Conservation (phyloP, 2,888 invertebrate species). For the Acronicta psi region DNA sequence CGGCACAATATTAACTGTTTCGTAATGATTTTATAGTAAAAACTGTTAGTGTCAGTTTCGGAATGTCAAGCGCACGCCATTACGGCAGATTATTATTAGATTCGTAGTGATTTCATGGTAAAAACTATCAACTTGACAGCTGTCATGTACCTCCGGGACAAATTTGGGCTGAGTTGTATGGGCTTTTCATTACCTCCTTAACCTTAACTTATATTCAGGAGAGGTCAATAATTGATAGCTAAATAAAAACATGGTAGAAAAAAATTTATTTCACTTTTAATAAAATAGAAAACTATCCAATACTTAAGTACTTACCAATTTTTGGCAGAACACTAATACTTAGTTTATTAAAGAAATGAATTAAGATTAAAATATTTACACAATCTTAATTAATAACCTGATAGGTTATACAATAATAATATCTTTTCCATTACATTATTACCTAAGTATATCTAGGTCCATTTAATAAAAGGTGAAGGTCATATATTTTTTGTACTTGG, state of each 20-base stretch:
- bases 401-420: constrained; percentile 1
- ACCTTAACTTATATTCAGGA: too few relatives aligned
- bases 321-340: constrained; percentile 31
- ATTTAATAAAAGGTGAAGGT: constrained; percentile 6
- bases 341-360: constrained; percentile 43
- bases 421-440: background rate
- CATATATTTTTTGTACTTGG: constrained; percentile 14
- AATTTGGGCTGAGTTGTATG: too few relatives aligned
- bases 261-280: constrained; percentile 28
- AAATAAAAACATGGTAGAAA: constrained; percentile 9
- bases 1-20: too few relatives aligned
- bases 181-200: too few relatives aligned
- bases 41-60: too few relatives aligned
- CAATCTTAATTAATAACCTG: constrained; percentile 29
- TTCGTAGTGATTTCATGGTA: too few relatives aligned
- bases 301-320: constrained; percentile 20
- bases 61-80: too few relatives aligned
- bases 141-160: too few relatives aligned
- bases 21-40: too few relatives aligned
- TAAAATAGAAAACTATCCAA: constrained; percentile 24
- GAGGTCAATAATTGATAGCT: too few relatives aligned
- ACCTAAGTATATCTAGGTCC: constrained; percentile 14
- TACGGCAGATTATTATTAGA: too few relatives aligned
- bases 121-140: too few relatives aligned
- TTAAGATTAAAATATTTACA: constrained; percentile 51